Conservation (phyloP, 2,797 vertebrate genomes). For the Hafferia zeledoni region DNA sequence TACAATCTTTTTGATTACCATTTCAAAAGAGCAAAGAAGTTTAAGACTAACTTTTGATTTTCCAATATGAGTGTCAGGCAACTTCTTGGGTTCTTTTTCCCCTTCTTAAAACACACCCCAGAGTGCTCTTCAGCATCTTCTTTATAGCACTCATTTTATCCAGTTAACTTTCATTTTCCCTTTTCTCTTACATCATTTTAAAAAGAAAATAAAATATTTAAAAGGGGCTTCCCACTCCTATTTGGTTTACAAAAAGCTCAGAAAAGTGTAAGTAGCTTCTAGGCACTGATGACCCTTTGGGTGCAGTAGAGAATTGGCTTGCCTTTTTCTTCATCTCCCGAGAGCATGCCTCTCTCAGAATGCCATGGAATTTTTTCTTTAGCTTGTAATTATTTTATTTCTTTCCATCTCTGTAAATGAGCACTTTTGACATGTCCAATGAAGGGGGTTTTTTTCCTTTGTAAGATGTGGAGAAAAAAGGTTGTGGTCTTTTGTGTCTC, state of each 20-base stretch:
- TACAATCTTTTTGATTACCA: neutral
- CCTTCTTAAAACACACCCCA: neutral
- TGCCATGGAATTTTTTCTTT: neutral
- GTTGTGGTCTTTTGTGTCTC: neutral
- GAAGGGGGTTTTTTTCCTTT: neutral
- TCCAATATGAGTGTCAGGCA: accelerated
- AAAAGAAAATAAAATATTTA: neutral
- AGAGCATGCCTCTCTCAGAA: neutral
- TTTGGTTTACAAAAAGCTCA: neutral
- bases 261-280: neutral
- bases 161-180: neutral
- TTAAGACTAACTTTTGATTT: neutral
- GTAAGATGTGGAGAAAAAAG: neutral
- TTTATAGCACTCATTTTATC: neutral
- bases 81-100: neutral
- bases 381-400: constrained; percentile 10
- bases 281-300: neutral
- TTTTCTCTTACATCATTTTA: neutral
- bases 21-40: neutral
- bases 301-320: neutral
- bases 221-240: neutral
- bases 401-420: neutral
- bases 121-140: neutral
- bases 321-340: neutral
- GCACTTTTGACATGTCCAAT: neutral